Conservation (phyloP, 2,113 vertebrate species). For the Callopanchax toddi region DNA sequence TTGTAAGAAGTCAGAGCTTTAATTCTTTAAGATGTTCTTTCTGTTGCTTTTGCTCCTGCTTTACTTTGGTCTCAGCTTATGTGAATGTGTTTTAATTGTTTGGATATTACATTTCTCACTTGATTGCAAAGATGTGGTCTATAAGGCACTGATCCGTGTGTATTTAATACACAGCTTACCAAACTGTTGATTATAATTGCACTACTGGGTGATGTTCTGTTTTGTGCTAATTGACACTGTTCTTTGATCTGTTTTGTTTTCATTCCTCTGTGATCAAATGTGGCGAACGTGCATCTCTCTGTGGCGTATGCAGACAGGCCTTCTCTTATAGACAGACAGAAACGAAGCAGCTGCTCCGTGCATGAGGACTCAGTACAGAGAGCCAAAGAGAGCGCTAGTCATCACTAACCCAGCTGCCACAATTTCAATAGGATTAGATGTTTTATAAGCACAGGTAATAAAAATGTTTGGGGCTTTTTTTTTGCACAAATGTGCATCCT, state of each 20-base stretch:
- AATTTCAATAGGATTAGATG: not conserved
- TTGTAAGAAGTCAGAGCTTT: slow-evolving; percentile 74
- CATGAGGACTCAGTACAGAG: slow-evolving; percentile 24
- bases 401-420: not conserved
- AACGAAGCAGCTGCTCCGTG: slow-evolving; percentile 31
- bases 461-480: too few species aligned
- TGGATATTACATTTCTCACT: slow-evolving; percentile 42
- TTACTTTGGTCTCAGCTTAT: slow-evolving; percentile 39
- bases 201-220: slow-evolving; percentile 75
- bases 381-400: too few species aligned
- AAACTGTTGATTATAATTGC: slow-evolving; percentile 81
- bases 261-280: slow-evolving; percentile 49
- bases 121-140: slow-evolving; percentile 58
- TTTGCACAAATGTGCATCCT: too few species aligned
- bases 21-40: slow-evolving; percentile 53
- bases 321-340: slow-evolving; percentile 14
- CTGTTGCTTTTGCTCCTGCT: slow-evolving; percentile 17
- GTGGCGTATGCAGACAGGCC: slow-evolving; percentile 45
- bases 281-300: slow-evolving; percentile 61
- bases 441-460: not conserved
- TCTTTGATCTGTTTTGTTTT: slow-evolving; percentile 51
- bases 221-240: slow-evolving; percentile 57
- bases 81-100: slow-evolving; percentile 44
- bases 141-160: slow-evolving; percentile 72
- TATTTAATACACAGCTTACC: slow-evolving; percentile 77